Evolutionary conservation across 2,888 invertebrate species (phyloP), one percentile per base, ranked within the genome.

Genomic region (Slavum lentiscoides): DNA sequence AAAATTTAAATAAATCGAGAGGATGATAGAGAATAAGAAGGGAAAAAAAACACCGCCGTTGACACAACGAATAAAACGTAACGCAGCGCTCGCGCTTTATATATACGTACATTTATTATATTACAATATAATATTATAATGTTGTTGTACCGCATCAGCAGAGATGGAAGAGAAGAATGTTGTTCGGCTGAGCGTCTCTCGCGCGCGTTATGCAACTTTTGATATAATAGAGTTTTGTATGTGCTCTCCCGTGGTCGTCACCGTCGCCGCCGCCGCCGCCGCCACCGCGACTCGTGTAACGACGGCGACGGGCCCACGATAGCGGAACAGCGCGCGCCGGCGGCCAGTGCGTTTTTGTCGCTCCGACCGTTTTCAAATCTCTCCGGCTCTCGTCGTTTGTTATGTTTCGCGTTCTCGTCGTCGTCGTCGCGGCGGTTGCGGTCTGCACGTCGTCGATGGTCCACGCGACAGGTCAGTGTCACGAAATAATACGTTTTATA

Each of bases 311-410:
- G 43, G 39, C 66, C 43, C 43, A 37, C 8, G 19, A 17, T 21
- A 1, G 19, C 19, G 4, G 1, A 19, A 23, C 11, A 23, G 37
- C 30, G 30, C 74, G 62, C 62, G 43, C 30, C 5, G 13, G 30
- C 64, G 19, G 64, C n/a, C 80, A 80, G 80, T 80, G 80, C 80
- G 80, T 72, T 80, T 72, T 72, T 66, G 80, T 72, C 70, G 70
- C 80, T 55, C 70, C 58, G 58, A 80, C 80, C 62, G 80, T 55
- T 72, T n/a, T 37, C 74, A 13, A 55, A 17, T 17, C 58, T 6
- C 13, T 13, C 55, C 7, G 4, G 3, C 43, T 9, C 43, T 43
- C 9, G 43, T 43, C 43, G 43, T 53, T 43, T 39, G 55, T 80
- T 62, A 80, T 80, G 80, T 62, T 80, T 64, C 80, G 80, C 70